phyloP scores from a whole-genome alignment of 2,797 vertebrate genomes.

The Macroramphosus scolopax region DNA sequence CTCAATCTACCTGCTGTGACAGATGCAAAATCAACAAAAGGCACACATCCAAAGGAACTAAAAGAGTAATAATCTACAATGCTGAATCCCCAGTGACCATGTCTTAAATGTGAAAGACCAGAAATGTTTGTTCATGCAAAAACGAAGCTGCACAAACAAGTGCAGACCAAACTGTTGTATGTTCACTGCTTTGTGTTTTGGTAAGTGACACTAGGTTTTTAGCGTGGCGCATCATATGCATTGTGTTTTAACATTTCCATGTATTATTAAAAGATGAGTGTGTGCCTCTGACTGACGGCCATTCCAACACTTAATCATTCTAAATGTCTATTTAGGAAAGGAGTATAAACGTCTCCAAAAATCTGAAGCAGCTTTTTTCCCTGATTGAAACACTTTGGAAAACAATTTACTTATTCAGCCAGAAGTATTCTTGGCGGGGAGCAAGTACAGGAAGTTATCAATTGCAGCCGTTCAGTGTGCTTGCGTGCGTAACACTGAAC shows the following conservation, averaged over 20 bases:
- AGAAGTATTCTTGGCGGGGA: conserved; percentile 36
- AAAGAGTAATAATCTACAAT: conserved; percentile 75
- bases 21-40: conserved; percentile 91
- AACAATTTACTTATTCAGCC: conserved; percentile 32
- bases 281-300: conserved; percentile 61
- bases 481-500: conserved; percentile 4
- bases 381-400: conserved; percentile 28
- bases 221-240: conserved; percentile 55
- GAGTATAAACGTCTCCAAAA: conserved; percentile 13
- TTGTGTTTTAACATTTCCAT: conserved; percentile 61
- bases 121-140: conserved; percentile 68
- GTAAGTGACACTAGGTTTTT: conserved; percentile 55
- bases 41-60: conserved; percentile 90
- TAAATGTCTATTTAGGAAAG: conserved; percentile 19
- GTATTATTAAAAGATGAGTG: conserved; percentile 57
- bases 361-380: conserved; percentile 34
- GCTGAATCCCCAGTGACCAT: conserved; percentile 85
- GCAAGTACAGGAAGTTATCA: conserved; percentile 24
- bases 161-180: conserved; percentile 71
- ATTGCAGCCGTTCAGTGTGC: conserved; percentile 40
- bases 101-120: conserved; percentile 78
- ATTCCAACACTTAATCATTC: conserved; percentile 42
- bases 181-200: conserved; percentile 74
- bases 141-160: conserved; percentile 52
- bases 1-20: conserved; percentile 92